Base-by-base conservation (phyloP, 1,140 invertebrate species). In the Euschistus heros region DNA sequence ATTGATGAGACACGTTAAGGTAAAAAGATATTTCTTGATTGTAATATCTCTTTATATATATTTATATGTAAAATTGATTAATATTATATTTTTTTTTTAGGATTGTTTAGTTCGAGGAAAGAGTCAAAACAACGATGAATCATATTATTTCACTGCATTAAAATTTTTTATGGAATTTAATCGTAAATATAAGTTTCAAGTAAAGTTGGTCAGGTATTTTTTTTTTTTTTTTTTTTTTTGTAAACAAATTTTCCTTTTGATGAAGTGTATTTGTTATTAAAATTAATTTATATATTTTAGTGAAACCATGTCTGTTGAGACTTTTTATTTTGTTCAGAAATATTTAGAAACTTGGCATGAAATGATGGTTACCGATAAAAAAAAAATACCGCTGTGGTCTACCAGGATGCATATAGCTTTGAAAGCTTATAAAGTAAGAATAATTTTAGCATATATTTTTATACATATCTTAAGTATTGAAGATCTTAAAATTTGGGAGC, bases 81-180 rank as follows among this genome's bases (percentile, higher is more conserved):
- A 5, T 68, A 47, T 37, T 63, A 55, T 52, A 60, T 30, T 18
- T 37, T 66, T 64, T 37, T 65, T 71, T 52, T 37, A 76, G 74
- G 81, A 84, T 72, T 79, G 80, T 27, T 75, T 92, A 50, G 77
- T 81, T 15, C 76, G 85, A 62, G 79, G 81, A 2, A 80, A 79
- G 68, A 78, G 75, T 27, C 81, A 81, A 71, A 80, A 82, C 55
- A 84, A 92, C 73, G 94, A 98, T 78, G 90, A 95, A 72, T 89
- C 88, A 10, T 94, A 95, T 77, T 96, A 97, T 76, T 78, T 97
- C 55, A 97, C 92, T 93, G 85, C 90, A 8, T 79, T 97, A 70
- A 85, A 87, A 73, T 98, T 97, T 78, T 98, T 97, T 75, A 95
- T 97, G 92, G 91, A 96, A 76, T 97, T 98, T 76, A 96, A 95